Conservation (phyloP, 2,888 invertebrate species). For the Achlya flavicornis region DNA sequence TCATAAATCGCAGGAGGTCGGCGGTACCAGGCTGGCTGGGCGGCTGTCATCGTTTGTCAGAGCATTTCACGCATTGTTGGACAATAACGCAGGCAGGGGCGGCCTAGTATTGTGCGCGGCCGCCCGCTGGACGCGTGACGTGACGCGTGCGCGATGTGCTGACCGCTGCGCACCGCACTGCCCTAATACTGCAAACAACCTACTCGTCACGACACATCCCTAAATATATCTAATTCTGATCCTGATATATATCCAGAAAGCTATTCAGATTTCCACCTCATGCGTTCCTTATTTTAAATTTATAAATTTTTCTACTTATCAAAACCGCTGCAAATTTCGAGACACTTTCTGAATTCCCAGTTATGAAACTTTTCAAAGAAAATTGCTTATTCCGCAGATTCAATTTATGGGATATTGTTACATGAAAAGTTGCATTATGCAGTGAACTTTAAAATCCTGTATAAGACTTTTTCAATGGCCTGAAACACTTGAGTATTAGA, state of each 20-base stretch:
- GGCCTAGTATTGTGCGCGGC: conserved; percentile 63
- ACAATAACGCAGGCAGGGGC: conserved; percentile 77
- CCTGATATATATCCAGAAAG: too few species aligned
- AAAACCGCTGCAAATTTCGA: too few species aligned
- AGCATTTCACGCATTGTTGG: conserved; percentile 84
- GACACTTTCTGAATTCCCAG: too few species aligned
- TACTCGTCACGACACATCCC: not conserved
- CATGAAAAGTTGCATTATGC: too few species aligned
- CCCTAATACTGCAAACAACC: not conserved
- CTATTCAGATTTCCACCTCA: too few species aligned
- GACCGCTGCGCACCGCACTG: not conserved
- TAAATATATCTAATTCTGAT: not conserved
- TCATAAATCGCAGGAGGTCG: conserved; percentile 82
- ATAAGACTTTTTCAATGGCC: too few species aligned
- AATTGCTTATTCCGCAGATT: not conserved
- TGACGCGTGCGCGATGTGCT: conserved; percentile 46
- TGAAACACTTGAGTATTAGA: not conserved
- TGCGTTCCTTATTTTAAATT: too few species aligned
- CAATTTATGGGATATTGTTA: too few species aligned
- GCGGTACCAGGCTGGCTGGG: conserved; percentile 68
- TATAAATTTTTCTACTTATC: too few species aligned
- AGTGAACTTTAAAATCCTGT: too few species aligned
- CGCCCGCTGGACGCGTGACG: conserved; percentile 59
- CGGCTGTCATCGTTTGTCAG: conserved; percentile 84
- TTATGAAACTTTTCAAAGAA: too few species aligned